Evolutionary conservation across 2,797 vertebrate species (phyloP).

Genomic region (Alca torda): DNA sequence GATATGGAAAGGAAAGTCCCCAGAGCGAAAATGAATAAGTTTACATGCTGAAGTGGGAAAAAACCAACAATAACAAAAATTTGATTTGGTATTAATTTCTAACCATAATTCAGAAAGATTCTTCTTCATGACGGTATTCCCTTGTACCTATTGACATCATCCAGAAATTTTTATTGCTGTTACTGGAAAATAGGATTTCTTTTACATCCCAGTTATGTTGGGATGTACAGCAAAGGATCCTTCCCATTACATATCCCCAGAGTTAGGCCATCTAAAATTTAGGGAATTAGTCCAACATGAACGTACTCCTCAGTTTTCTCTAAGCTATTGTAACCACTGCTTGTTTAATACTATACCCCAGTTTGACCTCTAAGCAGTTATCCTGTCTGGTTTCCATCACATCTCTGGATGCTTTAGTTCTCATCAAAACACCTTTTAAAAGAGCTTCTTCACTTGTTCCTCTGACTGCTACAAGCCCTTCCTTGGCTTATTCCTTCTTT

Average conservation of each 20-base stretch:
- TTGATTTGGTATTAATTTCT: background rate
- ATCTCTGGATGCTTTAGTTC: background rate
- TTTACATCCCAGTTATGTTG: background rate
- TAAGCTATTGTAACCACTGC: background rate
- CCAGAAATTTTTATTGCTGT: background rate
- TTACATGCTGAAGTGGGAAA: background rate
- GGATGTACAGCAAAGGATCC: background rate
- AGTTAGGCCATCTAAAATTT: background rate
- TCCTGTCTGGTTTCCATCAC: background rate
- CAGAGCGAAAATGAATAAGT: background rate
- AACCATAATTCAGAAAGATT: background rate
- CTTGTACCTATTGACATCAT: background rate
- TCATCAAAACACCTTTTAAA: background rate
- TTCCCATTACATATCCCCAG: background rate
- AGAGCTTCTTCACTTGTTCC: background rate
- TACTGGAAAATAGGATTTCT: background rate
- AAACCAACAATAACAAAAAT: background rate
- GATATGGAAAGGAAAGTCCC: background rate
- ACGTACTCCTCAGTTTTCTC: background rate
- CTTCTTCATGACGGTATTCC: background rate
- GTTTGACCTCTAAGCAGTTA: background rate
- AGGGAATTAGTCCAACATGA: background rate
- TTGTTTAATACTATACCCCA: background rate
- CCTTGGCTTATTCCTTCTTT: background rate
- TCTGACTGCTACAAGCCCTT: background rate